A percentile compares a stretch with the other conserved stretches of the same genome.
phyloP scores from a whole-genome alignment of 2,888 invertebrate genomes.

The Hemistola chrysoprasaria region DNA sequence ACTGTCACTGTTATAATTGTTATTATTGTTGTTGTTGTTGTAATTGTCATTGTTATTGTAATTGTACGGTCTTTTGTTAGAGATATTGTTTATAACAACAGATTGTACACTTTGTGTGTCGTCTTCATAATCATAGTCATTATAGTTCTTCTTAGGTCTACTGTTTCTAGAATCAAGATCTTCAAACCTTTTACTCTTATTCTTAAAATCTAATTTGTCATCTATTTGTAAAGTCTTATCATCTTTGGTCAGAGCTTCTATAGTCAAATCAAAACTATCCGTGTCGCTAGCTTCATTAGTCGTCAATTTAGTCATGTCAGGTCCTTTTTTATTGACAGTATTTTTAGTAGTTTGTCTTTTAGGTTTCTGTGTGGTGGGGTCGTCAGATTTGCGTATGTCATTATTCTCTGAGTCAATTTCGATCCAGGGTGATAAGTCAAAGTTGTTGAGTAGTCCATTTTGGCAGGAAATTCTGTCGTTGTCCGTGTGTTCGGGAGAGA shows the following conservation, averaged over 20 bases:
- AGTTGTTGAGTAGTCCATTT: conserved; percentile 76
- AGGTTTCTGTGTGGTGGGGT: conserved; percentile 44
- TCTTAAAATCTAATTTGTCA: conserved; percentile 83
- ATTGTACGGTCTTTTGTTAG: conserved; percentile 64
- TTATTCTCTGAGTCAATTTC: conserved; percentile 73
- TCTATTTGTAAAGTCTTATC: conserved; percentile 60
- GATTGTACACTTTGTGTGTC: conserved; percentile 69
- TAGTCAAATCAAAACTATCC: conserved; percentile 37
- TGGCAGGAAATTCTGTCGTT: conserved; percentile 83
- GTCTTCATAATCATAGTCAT: conserved; percentile 56
- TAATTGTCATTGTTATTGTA: conserved; percentile 5
- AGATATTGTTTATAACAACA: conserved; percentile 63
- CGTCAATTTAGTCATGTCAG: conserved; percentile 23
- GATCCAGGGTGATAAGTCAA: conserved; percentile 84
- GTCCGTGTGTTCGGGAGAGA: conserved; percentile 81
- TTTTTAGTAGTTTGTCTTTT: conserved; percentile 33
- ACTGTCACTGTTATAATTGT: no score
- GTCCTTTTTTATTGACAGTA: conserved; percentile 25
- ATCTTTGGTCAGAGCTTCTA: conserved; percentile 23
- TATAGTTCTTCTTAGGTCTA: conserved; percentile 47
- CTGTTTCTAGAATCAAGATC: conserved; percentile 49
- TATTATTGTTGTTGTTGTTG: no score
- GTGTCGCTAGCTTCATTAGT: conserved; percentile 32
- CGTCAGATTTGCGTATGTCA: conserved; percentile 60
- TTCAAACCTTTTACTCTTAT: conserved; percentile 66